Evolutionary conservation across 2,888 invertebrate genomes (phyloP), one percentile per base, ranked within the genome.

Genomic region (Dione vanillae): DNA sequence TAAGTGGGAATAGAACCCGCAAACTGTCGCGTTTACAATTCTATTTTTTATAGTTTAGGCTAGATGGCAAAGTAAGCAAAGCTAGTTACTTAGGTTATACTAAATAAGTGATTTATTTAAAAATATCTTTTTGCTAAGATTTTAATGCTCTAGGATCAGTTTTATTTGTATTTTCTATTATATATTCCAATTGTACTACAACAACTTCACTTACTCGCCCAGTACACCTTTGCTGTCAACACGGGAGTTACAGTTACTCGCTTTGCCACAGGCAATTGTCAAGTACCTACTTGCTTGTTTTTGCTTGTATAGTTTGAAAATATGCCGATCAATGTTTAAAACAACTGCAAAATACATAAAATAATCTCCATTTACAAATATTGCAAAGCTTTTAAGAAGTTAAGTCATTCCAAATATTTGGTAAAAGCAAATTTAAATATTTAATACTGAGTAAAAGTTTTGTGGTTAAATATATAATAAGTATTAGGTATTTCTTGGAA

Each of bases 271-370:
- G 67, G 16, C 58, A 67, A 61, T 74, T 71, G 66, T 69, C 69
- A 69, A 49, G 76, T 69, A 74, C 51, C 65, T 75, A 75, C 65
- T 77, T 62, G 47, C 74, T 65, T 62, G 59, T 54, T 65, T 65
- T 70, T 47, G 47, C 47, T 54, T 67, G 65, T 61, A 61, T 35
- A 58, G 27, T 54, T 66, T 35, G 51, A 68, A 61, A 61, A 69
- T 52, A 49, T 71, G 65, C 61, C 41, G 62, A 66, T 62, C 66
- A 56, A 62, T 43, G 12, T 41, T 69, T 51, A 54, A 69, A 66
- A 65, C 51, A 51, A 41, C 40, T 14, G 64, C 64, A 40, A 64
- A 49, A 51, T 64, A 64, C 12, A 37, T 49, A 35, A 47, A 51
- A 49, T 37, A 37, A 12, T 19, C 5, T 19, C 11, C 27, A 37